Conservation (phyloP, 2,888 invertebrate species). For the Argyresthia goedartella region DNA sequence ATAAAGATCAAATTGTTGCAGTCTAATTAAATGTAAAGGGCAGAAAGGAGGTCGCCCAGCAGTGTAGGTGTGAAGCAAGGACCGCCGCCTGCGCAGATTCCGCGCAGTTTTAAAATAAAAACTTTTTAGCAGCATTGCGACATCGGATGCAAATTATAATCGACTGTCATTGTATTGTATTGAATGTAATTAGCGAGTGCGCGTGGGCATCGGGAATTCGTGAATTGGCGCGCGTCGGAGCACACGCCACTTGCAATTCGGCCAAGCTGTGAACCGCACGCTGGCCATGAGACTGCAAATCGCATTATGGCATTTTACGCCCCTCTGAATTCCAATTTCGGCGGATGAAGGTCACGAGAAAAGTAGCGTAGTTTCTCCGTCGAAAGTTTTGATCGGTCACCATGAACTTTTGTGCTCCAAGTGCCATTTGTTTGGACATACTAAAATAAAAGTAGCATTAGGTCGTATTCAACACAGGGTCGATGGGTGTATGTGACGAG, state of each 20-base stretch:
- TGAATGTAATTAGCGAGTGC: neutral
- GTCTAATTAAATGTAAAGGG: neutral
- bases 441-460: too few species aligned
- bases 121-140: neutral
- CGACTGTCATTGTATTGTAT: neutral
- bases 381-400: too few species aligned
- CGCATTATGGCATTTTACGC: conserved; percentile 9
- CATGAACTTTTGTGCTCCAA: too few species aligned
- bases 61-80: neutral
- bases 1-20: too few species aligned
- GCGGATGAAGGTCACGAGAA: neutral
- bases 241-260: conserved; percentile 5
- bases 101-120: neutral
- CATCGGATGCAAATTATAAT: neutral
- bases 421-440: too few species aligned
- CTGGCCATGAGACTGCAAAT: conserved; percentile 8
- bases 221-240: conserved; percentile 1
- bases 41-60: conserved; percentile 1
- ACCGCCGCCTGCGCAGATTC: neutral
- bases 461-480: too few species aligned
- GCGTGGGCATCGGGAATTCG: neutral
- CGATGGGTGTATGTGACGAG: too few species aligned
- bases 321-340: neutral
- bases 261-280: conserved; percentile 6
- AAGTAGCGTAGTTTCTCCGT: too few species aligned